Evolutionary conservation across 1,140 invertebrate genomes (phyloP).

Genomic region (Bombus confusus): DNA sequence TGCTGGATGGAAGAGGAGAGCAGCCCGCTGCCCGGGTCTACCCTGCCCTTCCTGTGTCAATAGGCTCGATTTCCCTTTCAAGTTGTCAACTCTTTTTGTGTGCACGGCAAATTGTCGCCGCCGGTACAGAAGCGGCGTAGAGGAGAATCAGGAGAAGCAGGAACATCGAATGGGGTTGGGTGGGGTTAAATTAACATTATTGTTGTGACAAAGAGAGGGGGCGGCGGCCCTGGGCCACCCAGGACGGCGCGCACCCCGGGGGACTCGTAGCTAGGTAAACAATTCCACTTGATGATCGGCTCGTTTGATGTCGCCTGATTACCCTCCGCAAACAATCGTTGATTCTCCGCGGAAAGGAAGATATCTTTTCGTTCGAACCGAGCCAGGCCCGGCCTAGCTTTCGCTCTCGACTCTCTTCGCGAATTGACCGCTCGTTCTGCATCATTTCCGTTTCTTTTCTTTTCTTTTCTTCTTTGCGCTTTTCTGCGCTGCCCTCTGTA

Average conservation of each 20-base stretch:
- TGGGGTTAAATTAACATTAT: constrained; percentile 82
- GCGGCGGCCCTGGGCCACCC: constrained; percentile 56
- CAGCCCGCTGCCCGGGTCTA: constrained; percentile 43
- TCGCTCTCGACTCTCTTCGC: constrained; percentile 31
- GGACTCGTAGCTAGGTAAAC: constrained; percentile 76
- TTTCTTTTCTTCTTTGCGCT: background rate
- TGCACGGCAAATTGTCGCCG: constrained; percentile 80
- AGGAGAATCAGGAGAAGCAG: constrained; percentile 26
- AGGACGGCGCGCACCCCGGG: constrained; percentile 56
- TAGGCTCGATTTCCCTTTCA: constrained; percentile 83
- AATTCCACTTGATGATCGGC: constrained; percentile 82
- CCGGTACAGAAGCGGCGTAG: constrained; percentile 63
- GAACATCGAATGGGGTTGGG: background rate
- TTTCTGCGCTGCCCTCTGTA: too few species aligned
- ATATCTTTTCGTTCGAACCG: constrained; percentile 43
- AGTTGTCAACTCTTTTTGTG: constrained; percentile 83
- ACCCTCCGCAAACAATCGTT: constrained; percentile 81
- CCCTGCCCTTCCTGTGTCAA: constrained; percentile 77
- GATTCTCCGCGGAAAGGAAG: constrained; percentile 74
- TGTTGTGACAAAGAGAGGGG: constrained; percentile 80
- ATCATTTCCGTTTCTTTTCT: constrained; percentile 19
- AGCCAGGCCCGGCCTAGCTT: background rate
- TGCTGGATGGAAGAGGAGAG: constrained; percentile 51
- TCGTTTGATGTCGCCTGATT: constrained; percentile 83
- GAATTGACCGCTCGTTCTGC: constrained; percentile 42